Evolutionary conservation across 2,888 invertebrate species (phyloP), one percentile per base, ranked within the genome.

Genomic region (Sesia apiformis): DNA sequence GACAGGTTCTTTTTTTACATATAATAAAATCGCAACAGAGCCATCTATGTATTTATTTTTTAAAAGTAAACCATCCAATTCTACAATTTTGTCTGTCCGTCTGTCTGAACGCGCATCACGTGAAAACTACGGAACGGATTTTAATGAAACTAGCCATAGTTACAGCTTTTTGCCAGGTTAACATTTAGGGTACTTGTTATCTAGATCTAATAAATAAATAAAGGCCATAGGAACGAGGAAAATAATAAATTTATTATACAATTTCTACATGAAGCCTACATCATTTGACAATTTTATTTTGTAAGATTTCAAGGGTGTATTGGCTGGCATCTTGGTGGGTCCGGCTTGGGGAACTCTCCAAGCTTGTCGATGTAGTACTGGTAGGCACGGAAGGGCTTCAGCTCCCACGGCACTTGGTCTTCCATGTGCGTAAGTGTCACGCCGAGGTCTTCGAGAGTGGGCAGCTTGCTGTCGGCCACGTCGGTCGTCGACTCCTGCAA

Each of bases 371-470:
- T 93, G 74, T 96, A 95, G 81, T 95, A 94, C 58, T 90, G 88
- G 62, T 92, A 92, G 38, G 92, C 91, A 52, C 93, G 91, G 81
- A 80, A 94, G 3, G 93, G 94, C 69, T 91, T 92, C 62, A 97
- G 76, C 74, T 96, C 95, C 94, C 95, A 97, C 0, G 94, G 93
- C n/a, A 93, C 93, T 76, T 94, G 94, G 60, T 94, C 91, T 79
- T 97, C 97, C 90, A 98, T 91, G 3, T 85, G 72, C 0, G 94
- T 95, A 55, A 96, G 90, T 42, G 82, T 86, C 3, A 98, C 93
- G 8, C 97, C 98, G 59, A 98, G 92, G 88, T 98, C 98, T 78
- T 96, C 96, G 54, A 98, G 81, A 0, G 95, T 96, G 3, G 95
- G 96, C 39, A 95, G 70, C 43, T 90, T 91, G 4, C 75, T 73